These are phyloP conservation scores for Sarcophilus harrisii DNA, from an alignment of 2,797 vertebrate species.

Conservation along the genomic window DNA sequence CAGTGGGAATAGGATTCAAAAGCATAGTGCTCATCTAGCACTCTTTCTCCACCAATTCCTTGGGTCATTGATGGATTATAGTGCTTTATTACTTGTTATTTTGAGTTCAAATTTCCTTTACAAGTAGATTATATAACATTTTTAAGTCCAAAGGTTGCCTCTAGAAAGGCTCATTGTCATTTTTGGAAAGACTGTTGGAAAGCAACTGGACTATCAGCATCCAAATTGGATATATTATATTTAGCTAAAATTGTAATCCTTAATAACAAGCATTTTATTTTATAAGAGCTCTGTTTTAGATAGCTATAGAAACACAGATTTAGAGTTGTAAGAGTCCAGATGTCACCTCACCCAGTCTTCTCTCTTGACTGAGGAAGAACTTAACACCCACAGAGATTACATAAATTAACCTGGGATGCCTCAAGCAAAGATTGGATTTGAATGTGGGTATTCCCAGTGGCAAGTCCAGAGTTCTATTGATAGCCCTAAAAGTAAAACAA, in stretches of 20 bases:
- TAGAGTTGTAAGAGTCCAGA: neutral
- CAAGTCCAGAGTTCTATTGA: neutral
- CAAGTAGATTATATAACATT: neutral
- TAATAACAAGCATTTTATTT: neutral
- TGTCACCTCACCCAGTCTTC: neutral
- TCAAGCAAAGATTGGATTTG: neutral
- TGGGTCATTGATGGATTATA: neutral
- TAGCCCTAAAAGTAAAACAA: neutral
- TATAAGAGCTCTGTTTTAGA: neutral
- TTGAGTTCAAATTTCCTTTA: neutral
- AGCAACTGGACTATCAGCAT: neutral
- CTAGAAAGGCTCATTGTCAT: neutral
- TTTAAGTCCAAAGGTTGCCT: neutral
- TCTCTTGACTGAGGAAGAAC: neutral
- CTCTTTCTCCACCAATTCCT: neutral
- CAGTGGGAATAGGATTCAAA: neutral
- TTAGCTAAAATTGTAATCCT: neutral
- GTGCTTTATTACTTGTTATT: neutral
- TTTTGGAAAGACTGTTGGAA: neutral
- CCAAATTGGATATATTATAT: neutral
- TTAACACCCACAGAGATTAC: neutral
- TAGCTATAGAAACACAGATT: neutral
- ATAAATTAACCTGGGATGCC: neutral
- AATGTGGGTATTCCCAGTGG: neutral
- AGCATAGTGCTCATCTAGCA: neutral